Evolutionary conservation across 2,113 vertebrate species (phyloP), one percentile per base, ranked within the genome.

Genomic region (Labrus mixtus): DNA sequence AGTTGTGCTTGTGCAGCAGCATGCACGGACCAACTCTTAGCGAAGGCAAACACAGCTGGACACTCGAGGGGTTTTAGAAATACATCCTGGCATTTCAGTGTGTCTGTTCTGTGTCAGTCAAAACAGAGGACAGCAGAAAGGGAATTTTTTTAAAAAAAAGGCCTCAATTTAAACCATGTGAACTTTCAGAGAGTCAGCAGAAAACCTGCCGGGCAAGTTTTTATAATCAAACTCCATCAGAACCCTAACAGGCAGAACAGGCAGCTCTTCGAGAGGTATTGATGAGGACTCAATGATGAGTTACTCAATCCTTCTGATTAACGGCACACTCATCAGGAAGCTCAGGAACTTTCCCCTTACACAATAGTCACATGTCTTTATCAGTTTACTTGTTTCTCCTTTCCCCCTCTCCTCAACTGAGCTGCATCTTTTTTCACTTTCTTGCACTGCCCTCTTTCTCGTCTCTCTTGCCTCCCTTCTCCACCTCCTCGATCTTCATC

Each of bases 11-110:
- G 50, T 76, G 51, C 23, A 48, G 72, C 29, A 61, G 55, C 17
- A 48, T 48, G 46, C 17, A 15, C 59, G 48, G 76, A 70, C 55
- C 60, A 56, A 46, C 53, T 73, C 17, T 8, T 53, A 62, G 75
- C 37, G 46, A 64, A 73, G 63, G 51, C 66, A 85, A 89, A 90
- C 83, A 86, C 79, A 90, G 85, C 86, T 80, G 79, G 80, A 87
- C 39, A 53, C 53, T 3, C 1, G 5, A 17, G 46, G 48, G 29
- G 39, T 54, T 71, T 89, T 84, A 80, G 87, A 91, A 88, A 85
- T 84, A 84, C 78, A 76, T 23, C 78, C 68, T 81, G 83, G 74
- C 63, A 76, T 79, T 57, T 81, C 13, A 6, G 59, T 53, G 78
- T 50, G 37, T 82, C 41, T 29, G 36, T 58, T 63, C 19, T 20